Percentiles rank a stretch among this genome's conserved stretches.
Conservation (phyloP, 2,113 vertebrate genomes). For the Aplodontia rufa region DNA sequence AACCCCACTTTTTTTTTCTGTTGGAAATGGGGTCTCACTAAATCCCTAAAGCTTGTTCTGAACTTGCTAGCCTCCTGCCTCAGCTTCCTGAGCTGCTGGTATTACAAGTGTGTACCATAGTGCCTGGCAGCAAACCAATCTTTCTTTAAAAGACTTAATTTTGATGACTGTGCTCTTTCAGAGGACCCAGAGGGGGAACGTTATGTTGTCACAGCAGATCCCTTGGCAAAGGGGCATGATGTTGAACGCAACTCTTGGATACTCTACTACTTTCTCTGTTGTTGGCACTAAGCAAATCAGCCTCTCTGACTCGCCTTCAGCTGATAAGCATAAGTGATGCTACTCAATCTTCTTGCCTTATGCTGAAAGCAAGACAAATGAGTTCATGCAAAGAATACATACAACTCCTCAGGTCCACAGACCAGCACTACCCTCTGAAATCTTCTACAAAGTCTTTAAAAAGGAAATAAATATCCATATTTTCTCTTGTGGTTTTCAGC, state of each 20-base stretch:
- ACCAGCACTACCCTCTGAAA: background rate
- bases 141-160: background rate
- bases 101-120: too few relatives aligned
- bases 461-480: background rate
- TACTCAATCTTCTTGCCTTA: background rate
- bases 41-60: too few relatives aligned
- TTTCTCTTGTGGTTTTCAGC: background rate
- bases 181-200: rapidly evolving
- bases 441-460: background rate
- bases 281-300: background rate
- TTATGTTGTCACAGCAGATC: background rate
- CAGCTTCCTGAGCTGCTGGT: too few relatives aligned
- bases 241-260: background rate
- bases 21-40: too few relatives aligned
- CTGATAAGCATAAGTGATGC: background rate
- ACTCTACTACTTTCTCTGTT: background rate
- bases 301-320: background rate
- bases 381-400: background rate
- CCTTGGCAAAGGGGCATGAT: background rate
- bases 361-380: background rate
- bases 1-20: too few relatives aligned
- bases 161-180: background rate
- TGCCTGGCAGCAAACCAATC: too few relatives aligned
- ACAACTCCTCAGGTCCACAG: background rate
- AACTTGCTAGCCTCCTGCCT: too few relatives aligned